A percentile compares a stretch with the other conserved stretches of the same genome.
These are phyloP conservation scores for Microtus oregoni DNA, from an alignment of 2,113 vertebrate species.

Conservation along the genomic window DNA sequence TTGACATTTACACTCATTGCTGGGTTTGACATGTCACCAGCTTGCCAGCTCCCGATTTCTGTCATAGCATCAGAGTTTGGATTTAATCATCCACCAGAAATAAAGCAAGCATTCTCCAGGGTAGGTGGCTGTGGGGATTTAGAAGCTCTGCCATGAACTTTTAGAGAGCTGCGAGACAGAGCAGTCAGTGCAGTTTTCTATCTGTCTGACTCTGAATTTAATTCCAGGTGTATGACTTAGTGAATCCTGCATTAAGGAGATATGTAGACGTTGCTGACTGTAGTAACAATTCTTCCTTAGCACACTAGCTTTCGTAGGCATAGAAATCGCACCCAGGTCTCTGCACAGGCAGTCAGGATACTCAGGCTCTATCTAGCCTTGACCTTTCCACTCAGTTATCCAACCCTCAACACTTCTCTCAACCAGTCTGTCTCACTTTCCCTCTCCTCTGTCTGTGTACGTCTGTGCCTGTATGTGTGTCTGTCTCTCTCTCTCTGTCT, in stretches of 20 bases:
- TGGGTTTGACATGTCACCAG: conserved; percentile 1
- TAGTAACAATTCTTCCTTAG: conserved; percentile 11
- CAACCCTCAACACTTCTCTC: background rate
- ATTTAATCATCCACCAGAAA: conserved; percentile 67
- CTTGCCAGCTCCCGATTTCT: background rate
- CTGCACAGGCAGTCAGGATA: background rate
- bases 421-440: background rate
- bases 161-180: conserved; percentile 50
- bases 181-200: conserved; percentile 55
- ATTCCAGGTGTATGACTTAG: conserved; percentile 31
- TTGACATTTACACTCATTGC: conserved; percentile 41
- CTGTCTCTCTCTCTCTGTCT: background rate
- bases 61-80: conserved; percentile 44
- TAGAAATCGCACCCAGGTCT: background rate
- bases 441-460: background rate
- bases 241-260: conserved; percentile 17
- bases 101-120: conserved; percentile 61
- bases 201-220: conserved; percentile 62
- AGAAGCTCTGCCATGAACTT: conserved; percentile 60
- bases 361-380: background rate
- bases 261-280: conserved; percentile 14
- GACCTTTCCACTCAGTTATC: background rate
- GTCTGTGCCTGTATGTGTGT: background rate
- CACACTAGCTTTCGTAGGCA: background rate
- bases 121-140: conserved; percentile 36